Evolutionary conservation across 2,797 vertebrate species (phyloP), one percentile per base, ranked within the genome.

Genomic region (Menidia menidia): DNA sequence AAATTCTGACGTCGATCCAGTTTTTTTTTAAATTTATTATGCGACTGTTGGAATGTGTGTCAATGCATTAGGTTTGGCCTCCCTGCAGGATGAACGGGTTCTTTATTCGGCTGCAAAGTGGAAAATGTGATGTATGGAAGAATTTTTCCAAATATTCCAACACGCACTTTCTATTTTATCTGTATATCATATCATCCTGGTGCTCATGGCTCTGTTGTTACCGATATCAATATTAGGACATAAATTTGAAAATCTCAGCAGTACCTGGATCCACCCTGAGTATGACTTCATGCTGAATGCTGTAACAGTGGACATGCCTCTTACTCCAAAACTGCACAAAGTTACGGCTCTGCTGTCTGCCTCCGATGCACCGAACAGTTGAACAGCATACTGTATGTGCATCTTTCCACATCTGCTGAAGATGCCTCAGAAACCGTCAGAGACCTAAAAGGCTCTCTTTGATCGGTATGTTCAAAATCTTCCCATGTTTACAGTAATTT

Each of bases 101-200:
- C 65, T 60, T 45, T 58, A 82, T 87, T 84, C 56, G 79, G 72
- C 58, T 57, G 67, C 73, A 84, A 80, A 86, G 73, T 71, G 83
- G 86, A 92, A 91, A 91, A 30, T 30, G 25, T 25, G 18, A 85
- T 88, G 78, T 85, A 87, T 85, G 83, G 82, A 88, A 83, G 80
- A 71, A 47, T 87, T 73, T 73, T 63, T 65, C 54, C 62, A 78
- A 81, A 82, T 75, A 83, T 78, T 39, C 35, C 7, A 7, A 39
- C 35, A 39, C 35, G 10, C 7, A 39, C 35, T 39, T 39, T 39
- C 35, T 39, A 39, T 39, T 39, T 10, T 39, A 39, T 39, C 4
- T 39, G 4, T 10, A 19, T 25, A 15, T 12, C 51, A 64, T 19
- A 19, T 33, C 10, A 2, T 15, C 31, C 50, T 54, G n/a, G 31